These are phyloP conservation scores for Potamarius usumacintae DNA, from an alignment of 2,113 vertebrate genomes.

Conservation along the genomic window DNA sequence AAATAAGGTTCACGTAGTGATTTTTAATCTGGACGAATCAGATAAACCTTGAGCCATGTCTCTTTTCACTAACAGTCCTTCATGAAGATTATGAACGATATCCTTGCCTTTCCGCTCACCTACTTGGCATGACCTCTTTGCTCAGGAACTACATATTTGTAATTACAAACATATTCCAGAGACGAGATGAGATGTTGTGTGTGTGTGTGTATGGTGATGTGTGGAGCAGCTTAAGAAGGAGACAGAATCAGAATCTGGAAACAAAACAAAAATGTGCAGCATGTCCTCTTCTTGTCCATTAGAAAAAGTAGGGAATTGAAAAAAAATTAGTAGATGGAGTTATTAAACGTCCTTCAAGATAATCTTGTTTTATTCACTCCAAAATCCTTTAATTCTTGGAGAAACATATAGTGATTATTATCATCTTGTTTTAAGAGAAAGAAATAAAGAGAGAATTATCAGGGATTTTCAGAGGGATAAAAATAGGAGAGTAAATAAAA, in stretches of 20 bases:
- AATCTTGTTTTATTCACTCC: background rate
- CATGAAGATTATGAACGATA: background rate
- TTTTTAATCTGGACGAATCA: background rate
- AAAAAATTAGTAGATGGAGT: background rate
- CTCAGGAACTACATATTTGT: slow-evolving; percentile 17
- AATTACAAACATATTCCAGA: slow-evolving; percentile 44
- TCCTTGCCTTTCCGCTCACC: background rate
- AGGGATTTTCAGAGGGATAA: background rate
- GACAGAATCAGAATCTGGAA: slow-evolving; percentile 31
- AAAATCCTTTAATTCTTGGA: background rate
- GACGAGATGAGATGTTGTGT: slow-evolving; percentile 1
- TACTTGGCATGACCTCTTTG: slow-evolving; percentile 17
- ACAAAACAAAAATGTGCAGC: slow-evolving; percentile 6
- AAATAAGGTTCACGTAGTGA: background rate
- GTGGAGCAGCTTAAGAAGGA: background rate
- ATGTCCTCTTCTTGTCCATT: background rate
- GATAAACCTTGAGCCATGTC: background rate
- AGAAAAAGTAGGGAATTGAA: background rate
- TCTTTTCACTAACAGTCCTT: background rate
- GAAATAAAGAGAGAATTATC: background rate
- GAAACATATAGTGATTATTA: background rate
- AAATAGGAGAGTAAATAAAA: background rate
- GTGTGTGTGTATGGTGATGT: background rate
- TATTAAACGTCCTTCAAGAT: background rate
- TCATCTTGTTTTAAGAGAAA: background rate